These are phyloP conservation scores for Drosophila meridiana DNA, from an alignment of 2,888 invertebrate genomes.

Conservation along the genomic window DNA sequence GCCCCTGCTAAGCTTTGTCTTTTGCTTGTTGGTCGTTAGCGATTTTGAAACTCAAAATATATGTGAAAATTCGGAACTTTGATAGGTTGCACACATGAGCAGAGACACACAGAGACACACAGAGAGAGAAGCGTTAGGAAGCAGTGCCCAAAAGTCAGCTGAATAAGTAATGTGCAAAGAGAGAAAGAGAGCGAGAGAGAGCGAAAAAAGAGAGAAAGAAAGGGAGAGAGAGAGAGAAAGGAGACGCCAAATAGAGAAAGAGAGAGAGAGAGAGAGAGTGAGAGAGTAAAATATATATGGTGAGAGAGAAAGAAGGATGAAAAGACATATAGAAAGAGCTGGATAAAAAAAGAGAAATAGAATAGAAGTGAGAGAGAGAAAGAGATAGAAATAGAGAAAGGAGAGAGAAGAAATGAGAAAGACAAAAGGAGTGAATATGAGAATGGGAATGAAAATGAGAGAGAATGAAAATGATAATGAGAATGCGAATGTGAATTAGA, in stretches of 20 bases:
- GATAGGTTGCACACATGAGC: slow-evolving; percentile 9
- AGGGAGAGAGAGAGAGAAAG: not conserved
- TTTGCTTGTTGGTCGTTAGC: slow-evolving; percentile 30
- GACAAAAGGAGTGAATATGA: no score
- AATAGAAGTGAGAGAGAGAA: no score
- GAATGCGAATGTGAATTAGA: no score
- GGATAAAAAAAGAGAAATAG: not conserved
- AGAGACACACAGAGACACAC: not conserved
- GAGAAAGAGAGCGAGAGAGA: not conserved
- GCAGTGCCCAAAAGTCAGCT: slow-evolving; percentile 6
- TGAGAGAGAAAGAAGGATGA: not conserved
- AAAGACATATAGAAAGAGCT: not conserved
- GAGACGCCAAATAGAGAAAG: not conserved
- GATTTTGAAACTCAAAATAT: slow-evolving; percentile 28
- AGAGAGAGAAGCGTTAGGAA: not conserved
- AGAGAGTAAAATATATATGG: not conserved
- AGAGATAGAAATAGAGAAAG: no score
- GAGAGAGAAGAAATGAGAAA: no score
- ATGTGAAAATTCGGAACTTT: slow-evolving; percentile 30
- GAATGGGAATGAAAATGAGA: no score
- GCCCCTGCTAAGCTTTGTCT: slow-evolving; percentile 2
- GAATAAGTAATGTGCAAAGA: not conserved
- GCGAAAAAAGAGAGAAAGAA: not conserved
- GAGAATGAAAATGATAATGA: no score
- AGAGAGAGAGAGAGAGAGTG: not conserved